phyloP scores from a whole-genome alignment of 1,140 invertebrate species.

The Euborellia annulipes region DNA sequence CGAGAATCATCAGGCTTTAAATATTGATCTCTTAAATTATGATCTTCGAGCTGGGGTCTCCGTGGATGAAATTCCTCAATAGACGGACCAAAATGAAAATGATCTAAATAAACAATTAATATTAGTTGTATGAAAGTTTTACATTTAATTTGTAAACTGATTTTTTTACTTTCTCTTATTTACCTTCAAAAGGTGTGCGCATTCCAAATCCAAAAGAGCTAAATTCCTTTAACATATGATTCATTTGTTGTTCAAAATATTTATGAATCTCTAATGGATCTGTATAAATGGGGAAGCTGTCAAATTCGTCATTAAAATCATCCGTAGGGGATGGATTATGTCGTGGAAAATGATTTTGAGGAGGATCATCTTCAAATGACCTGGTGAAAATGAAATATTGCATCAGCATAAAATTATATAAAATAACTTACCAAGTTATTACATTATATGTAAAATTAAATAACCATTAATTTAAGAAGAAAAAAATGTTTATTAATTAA shows the following conservation, averaged over 20 bases:
- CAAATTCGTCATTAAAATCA: not conserved
- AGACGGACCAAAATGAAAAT: constrained; percentile 7
- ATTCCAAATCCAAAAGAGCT: not conserved
- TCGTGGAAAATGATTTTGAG: too few species aligned
- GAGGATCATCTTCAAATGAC: too few species aligned
- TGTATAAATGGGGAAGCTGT: constrained; percentile 19
- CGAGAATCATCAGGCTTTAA: constrained; percentile 27
- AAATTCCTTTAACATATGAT: constrained; percentile 20
- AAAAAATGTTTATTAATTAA: too few species aligned
- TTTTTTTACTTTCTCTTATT: too few species aligned
- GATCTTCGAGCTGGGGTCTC: constrained; percentile 4
- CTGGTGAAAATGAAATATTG: too few species aligned
- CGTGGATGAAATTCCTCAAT: constrained; percentile 7
- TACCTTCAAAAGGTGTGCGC: constrained; percentile 8
- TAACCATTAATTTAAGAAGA: too few species aligned
- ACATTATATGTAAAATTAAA: too few species aligned
- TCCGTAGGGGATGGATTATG: too few species aligned
- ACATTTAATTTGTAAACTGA: too few species aligned
- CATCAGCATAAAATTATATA: too few species aligned
- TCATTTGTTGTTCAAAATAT: constrained; percentile 24
- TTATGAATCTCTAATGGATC: constrained; percentile 24
- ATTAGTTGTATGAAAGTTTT: constrained; percentile 1
- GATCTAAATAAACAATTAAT: not conserved
- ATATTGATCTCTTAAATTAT: constrained; percentile 27
- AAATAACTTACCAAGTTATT: not conserved